Percentiles rank a stretch among this genome's conserved stretches.
phyloP scores from a whole-genome alignment of 1,140 invertebrate species.

The Drosophila lacertosa region DNA sequence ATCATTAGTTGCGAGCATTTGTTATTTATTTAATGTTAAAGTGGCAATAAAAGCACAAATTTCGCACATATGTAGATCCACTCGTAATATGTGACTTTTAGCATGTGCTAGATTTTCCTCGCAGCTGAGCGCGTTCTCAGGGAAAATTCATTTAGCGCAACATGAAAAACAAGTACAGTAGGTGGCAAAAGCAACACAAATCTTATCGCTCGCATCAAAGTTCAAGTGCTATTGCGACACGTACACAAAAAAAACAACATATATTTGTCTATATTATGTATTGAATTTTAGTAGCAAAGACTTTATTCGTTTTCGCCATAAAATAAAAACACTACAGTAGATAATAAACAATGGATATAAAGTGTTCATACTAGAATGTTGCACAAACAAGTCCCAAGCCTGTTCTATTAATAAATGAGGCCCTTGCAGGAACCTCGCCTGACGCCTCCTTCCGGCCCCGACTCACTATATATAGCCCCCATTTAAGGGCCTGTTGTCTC shows the following conservation, averaged over 20 bases:
- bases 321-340: constrained; percentile 13
- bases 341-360: constrained; percentile 43
- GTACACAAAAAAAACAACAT: constrained; percentile 2
- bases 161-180: constrained; percentile 56
- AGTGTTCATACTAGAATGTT: background rate
- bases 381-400: background rate
- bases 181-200: constrained; percentile 50
- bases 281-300: background rate
- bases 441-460: background rate
- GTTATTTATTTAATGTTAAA: constrained; percentile 18
- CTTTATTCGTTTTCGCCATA: constrained; percentile 20
- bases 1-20: background rate
- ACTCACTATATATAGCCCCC: constrained; percentile 48
- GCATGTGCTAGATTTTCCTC: constrained; percentile 1
- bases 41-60: constrained; percentile 6
- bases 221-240: constrained; percentile 46
- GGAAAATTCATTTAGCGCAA: background rate
- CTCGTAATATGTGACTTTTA: constrained; percentile 58
- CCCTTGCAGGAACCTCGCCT: background rate
- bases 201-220: constrained; percentile 70
- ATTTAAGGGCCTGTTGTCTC: constrained; percentile 45
- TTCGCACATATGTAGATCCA: too few species aligned
- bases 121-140: constrained; percentile 10
- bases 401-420: constrained; percentile 32
- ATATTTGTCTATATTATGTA: constrained; percentile 13